Evolutionary conservation across 2,797 vertebrate species (phyloP), one percentile per base, ranked within the genome.

Genomic region (Smutsia temminckii): DNA sequence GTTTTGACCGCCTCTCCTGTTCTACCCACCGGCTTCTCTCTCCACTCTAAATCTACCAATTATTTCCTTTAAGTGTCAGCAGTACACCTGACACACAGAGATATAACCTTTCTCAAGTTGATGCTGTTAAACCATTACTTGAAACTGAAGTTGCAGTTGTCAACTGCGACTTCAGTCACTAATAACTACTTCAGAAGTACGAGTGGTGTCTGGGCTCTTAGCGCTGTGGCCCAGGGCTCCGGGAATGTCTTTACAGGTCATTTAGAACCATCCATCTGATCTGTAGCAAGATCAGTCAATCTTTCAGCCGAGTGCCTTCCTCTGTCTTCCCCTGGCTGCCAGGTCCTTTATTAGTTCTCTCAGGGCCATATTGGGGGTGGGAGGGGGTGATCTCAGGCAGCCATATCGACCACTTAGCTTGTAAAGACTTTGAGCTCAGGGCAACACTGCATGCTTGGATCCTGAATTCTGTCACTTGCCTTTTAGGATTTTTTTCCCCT

Each of bases 11-110:
- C 88, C 69, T 81, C 93, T 96, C 95, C 95, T 95, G 49, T 95
- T 97, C 96, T 83, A 94, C 92, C 71, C 95, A 69, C 95, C 74
- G 87, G 96, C 27, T 32, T 94, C 97, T 97, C 95, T 90, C 96
- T 94, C 93, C 89, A 96, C 95, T 97, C 96, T 92, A 97, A 97
- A 95, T 97, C 98, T 96, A 97, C 98, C 98, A 98, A 98, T 99
- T 98, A 98, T 98, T 98, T 98, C 97, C 98, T 96, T 97, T 97
- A 98, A 97, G 98, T 98, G 98, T 98, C 98, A 98, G 98, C 94
- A 80, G 96, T 97, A 86, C 89, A 94, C 96, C 97, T 97, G 97
- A 96, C 97, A 97, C 85, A 9, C 94, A 21, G 80, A 97, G 96
- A 93, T 97, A 89, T 98, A 98, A 98, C 98, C 98, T 98, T 98